These are phyloP conservation scores for Rutilus rutilus DNA, from an alignment of 2,113 vertebrate species.

Conservation along the genomic window DNA sequence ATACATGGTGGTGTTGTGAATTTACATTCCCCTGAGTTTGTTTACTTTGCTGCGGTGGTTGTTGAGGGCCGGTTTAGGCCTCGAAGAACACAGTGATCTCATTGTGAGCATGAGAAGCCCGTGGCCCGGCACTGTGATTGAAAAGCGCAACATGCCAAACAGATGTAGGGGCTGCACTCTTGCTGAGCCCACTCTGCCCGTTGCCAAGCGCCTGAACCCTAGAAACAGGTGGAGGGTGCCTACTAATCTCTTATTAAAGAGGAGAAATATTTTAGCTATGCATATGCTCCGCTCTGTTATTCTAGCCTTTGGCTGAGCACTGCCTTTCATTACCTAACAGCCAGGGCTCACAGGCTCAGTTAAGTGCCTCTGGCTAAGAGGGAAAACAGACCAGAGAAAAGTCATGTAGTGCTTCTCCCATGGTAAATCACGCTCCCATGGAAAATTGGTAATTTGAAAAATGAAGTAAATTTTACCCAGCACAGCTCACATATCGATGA, in stretches of 20 bases:
- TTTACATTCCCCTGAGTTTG: constrained; percentile 56
- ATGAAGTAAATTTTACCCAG: neutral
- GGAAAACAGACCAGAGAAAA: neutral
- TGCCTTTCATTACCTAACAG: constrained; percentile 65
- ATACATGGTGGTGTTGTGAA: constrained; percentile 48
- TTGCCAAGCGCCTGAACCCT: constrained; percentile 80
- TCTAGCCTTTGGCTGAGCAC: constrained; percentile 67
- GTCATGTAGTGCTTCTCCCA: neutral
- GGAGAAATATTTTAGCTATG: constrained; percentile 86
- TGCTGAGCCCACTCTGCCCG: constrained; percentile 74
- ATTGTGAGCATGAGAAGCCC: constrained; percentile 73
- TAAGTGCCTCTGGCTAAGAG: constrained; percentile 32
- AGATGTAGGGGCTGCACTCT: constrained; percentile 79
- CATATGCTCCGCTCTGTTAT: constrained; percentile 73
- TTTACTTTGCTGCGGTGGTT: constrained; percentile 65
- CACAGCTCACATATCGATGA: neutral
- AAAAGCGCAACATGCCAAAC: constrained; percentile 80
- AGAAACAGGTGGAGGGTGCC: constrained; percentile 88
- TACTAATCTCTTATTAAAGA: constrained; percentile 83
- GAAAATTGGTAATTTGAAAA: constrained; percentile 2
- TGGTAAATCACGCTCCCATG: neutral
- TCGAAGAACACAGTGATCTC: constrained; percentile 77
- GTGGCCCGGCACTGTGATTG: constrained; percentile 72
- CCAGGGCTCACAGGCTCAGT: constrained; percentile 21
- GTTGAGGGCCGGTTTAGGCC: constrained; percentile 70